These are phyloP conservation scores for Ceratitis capitata DNA, from an alignment of 1,140 invertebrate genomes.

Conservation along the genomic window DNA sequence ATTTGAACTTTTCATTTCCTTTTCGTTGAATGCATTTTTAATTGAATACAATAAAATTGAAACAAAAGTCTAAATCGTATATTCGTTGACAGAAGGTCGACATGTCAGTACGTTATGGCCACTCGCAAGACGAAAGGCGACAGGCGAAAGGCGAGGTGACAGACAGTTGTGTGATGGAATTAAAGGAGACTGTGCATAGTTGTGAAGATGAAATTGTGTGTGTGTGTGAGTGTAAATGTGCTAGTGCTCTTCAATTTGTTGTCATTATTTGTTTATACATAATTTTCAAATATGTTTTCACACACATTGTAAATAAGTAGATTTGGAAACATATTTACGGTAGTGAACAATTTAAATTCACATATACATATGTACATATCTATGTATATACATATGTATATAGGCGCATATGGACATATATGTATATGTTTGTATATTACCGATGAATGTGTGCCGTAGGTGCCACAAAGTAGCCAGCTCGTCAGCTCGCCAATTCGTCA, in stretches of 20 bases:
- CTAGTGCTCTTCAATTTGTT: background rate
- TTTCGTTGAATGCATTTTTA: slow-evolving; percentile 9
- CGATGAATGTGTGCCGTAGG: background rate
- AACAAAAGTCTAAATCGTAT: slow-evolving; percentile 26
- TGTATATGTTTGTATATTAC: too few species aligned
- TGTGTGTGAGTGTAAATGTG: background rate
- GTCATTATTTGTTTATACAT: too few species aligned
- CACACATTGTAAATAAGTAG: too few species aligned
- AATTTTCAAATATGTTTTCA: too few species aligned
- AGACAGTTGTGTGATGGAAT: slow-evolving; percentile 30
- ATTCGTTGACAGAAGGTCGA: slow-evolving; percentile 34
- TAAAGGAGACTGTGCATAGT: slow-evolving; percentile 1
- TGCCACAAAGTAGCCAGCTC: background rate
- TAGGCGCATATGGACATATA: background rate
- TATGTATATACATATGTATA: background rate
- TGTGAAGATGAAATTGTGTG: background rate
- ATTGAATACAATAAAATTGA: slow-evolving; percentile 33
- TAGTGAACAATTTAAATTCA: background rate
- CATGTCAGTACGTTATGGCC: background rate
- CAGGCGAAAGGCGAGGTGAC: background rate
- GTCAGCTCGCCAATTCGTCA: slow-evolving; percentile 17
- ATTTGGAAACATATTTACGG: background rate
- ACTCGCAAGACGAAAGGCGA: background rate
- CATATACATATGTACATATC: background rate
- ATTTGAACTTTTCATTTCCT: slow-evolving; percentile 1